Conservation (phyloP, 2,888 invertebrate genomes). For the Nemurella pictetii region DNA sequence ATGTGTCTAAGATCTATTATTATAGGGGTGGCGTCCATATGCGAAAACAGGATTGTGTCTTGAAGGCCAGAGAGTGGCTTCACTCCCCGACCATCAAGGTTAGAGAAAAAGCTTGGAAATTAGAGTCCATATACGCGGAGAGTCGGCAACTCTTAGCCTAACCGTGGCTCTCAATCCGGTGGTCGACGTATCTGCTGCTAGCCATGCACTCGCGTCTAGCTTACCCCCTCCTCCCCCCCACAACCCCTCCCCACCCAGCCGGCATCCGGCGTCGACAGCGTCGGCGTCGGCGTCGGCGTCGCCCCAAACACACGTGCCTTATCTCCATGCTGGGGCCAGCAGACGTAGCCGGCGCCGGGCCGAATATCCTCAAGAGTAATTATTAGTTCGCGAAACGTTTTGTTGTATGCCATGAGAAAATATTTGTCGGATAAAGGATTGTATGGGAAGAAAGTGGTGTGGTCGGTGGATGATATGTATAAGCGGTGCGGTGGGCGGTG, state of each 20-base stretch:
- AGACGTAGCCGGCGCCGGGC: background rate
- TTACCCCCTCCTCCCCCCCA: constrained; percentile 1
- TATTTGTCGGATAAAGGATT: background rate
- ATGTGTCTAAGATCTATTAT: too few species aligned
- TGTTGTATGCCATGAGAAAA: background rate
- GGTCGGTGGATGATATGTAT: background rate
- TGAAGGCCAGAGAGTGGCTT: too few species aligned
- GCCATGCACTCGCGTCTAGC: background rate
- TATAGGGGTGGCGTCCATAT: too few species aligned
- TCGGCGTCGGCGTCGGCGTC: background rate
- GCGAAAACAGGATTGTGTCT: too few species aligned
- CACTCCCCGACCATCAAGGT: too few species aligned
- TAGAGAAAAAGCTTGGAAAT: too few species aligned
- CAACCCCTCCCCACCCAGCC: background rate
- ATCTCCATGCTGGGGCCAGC: constrained; percentile 23
- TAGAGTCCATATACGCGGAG: too few species aligned
- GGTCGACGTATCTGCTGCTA: background rate
- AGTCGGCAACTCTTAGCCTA: too few species aligned
- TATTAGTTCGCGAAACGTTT: background rate
- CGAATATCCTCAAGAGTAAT: background rate
- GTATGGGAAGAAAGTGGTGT: background rate
- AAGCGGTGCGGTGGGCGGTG: background rate
- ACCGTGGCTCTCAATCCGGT: too few species aligned
- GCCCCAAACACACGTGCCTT: constrained; percentile 22
- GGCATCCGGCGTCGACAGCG: too few species aligned